Evolutionary conservation across 2,113 vertebrate species (phyloP), one percentile per base, ranked within the genome.

Genomic region (Gambusia affinis): DNA sequence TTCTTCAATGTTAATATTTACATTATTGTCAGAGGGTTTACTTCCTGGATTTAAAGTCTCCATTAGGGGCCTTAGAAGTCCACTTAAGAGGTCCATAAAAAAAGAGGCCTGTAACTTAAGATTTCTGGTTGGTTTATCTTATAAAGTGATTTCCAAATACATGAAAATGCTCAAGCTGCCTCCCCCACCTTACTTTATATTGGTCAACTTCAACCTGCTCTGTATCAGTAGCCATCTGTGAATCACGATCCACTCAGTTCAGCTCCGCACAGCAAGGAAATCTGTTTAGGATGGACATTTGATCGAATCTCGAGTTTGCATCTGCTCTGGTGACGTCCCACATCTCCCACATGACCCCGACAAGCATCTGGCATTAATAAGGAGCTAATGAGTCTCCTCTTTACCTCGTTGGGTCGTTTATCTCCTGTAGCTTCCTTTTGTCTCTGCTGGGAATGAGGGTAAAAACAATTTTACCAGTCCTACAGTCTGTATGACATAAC

Each of bases 301-400:
- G 88, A 92, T 92, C 86, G 81, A 90, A 92, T 93, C 87, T 88
- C 27, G 24, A 57, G 76, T 78, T 80, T 76, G 85, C 82, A 82
- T 90, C 89, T 92, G 90, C 79, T 82, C 60, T 51, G 61, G 39
- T 85, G 84, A 79, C 30, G 83, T 89, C 80, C 85, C 74, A 73
- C 47, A 72, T 80, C 72, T 87, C 73, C 80, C 67, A 63, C 80
- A 75, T 84, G 73, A 83, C 82, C 76, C 76, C 77, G 67, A 76
- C 66, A 60, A 76, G 85, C 88, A 86, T 92, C 90, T 93, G 91
- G 89, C 81, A 70, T 85, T 93, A 91, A 92, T 78, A 72, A 85
- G 85, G 82, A 88, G 30, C 82, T 92, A 92, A 92, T 89, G 91
- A 91, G 90, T 84, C 88, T 86, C 86, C 81, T 60, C 61, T 84